phyloP scores from a whole-genome alignment of 2,797 vertebrate species.

The Mionectes olivaceus region DNA sequence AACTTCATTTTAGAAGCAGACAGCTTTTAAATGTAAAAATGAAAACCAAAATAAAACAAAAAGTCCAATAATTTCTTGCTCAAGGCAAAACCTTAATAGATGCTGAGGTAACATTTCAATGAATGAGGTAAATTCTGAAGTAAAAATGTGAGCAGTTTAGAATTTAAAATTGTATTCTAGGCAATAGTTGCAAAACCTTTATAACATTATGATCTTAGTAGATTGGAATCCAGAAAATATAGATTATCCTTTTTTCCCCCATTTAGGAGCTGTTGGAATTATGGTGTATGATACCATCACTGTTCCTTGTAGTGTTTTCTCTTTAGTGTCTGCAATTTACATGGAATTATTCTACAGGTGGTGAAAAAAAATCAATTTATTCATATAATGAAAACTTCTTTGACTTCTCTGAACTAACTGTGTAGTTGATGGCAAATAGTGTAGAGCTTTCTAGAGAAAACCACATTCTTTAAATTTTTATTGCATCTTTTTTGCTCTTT shows the following conservation, averaged over 20 bases:
- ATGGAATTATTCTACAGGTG: not conserved
- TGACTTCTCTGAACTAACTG: not conserved
- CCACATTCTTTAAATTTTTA: not conserved
- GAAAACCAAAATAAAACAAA: slow-evolving; percentile 62
- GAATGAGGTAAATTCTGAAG: slow-evolving; percentile 52
- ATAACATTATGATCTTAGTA: not conserved
- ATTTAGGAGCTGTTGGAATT: slow-evolving; percentile 18
- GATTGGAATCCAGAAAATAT: slow-evolving; percentile 10
- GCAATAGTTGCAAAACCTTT: slow-evolving; percentile 27
- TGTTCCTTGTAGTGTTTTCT: slow-evolving; percentile 15
- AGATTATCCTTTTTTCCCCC: not conserved
- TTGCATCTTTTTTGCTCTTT: not conserved
- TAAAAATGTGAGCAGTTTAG: slow-evolving; percentile 31
- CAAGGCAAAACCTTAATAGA: slow-evolving; percentile 61
- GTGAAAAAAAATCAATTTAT: not conserved
- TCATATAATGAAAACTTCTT: slow-evolving; percentile 4
- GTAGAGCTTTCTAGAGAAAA: not conserved
- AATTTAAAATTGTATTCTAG: slow-evolving; percentile 38
- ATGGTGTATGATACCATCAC: not conserved
- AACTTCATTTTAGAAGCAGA: slow-evolving; percentile 78
- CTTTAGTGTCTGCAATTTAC: slow-evolving; percentile 34
- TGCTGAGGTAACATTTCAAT: slow-evolving; percentile 53
- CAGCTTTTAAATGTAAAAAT: slow-evolving; percentile 70
- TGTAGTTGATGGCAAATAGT: not conserved
- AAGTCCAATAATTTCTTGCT: slow-evolving; percentile 57